Percentiles rank a stretch among this genome's conserved stretches.
phyloP scores from a whole-genome alignment of 2,888 invertebrate species.

The Drosophila pseudotakahashii region DNA sequence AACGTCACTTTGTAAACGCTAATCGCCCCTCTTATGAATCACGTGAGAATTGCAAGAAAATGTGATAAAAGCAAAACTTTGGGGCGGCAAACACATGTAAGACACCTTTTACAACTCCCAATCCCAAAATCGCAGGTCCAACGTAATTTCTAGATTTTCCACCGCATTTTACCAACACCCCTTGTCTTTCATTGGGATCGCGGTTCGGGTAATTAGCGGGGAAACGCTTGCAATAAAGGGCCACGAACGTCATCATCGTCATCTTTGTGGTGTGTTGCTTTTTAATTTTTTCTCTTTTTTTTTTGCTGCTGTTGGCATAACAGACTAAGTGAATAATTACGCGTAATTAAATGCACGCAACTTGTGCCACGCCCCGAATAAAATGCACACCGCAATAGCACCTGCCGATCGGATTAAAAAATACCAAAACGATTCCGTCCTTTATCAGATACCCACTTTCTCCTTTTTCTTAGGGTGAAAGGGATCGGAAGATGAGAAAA shows the following conservation, averaged over 20 bases:
- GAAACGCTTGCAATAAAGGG: slow-evolving; percentile 58
- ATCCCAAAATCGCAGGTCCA: background rate
- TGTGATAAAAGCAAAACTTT: slow-evolving; percentile 38
- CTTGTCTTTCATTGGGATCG: slow-evolving; percentile 3
- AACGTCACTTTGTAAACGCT: slow-evolving; percentile 26
- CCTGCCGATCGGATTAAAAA: slow-evolving; percentile 13
- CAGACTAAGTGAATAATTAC: slow-evolving; percentile 73
- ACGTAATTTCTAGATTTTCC: background rate
- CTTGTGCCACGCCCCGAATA: slow-evolving; percentile 39
- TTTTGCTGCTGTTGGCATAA: slow-evolving; percentile 30
- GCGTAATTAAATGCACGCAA: slow-evolving; percentile 73
- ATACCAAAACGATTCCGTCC: background rate
- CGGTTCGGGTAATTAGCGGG: slow-evolving; percentile 55
- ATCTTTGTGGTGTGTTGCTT: slow-evolving; percentile 2
- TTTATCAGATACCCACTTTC: slow-evolving; percentile 54
- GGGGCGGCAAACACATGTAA: slow-evolving; percentile 56
- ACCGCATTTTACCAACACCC: background rate
- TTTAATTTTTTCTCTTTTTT: background rate
- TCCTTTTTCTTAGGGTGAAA: slow-evolving; percentile 30
- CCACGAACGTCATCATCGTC: slow-evolving; percentile 21
- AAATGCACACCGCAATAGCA: slow-evolving; percentile 6
- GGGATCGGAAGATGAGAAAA: background rate
- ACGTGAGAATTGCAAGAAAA: slow-evolving; percentile 52
- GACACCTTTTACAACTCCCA: slow-evolving; percentile 44
- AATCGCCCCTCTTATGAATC: slow-evolving; percentile 53